Conservation (phyloP, 2,113 vertebrate genomes). For the Entosphenus tridentatus region DNA sequence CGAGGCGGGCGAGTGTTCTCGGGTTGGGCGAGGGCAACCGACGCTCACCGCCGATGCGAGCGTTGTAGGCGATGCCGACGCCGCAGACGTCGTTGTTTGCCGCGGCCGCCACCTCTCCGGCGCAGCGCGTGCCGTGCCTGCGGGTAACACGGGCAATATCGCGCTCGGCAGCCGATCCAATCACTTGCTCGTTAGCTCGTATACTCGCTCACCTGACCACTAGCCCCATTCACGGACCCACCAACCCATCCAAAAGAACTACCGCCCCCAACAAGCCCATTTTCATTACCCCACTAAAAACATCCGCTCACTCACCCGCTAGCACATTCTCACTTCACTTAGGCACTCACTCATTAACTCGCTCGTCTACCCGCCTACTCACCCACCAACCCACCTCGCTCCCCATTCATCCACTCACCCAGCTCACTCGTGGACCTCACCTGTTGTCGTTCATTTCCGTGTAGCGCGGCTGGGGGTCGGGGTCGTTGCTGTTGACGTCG, state of each 20-base stretch:
- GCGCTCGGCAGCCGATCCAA: too few relatives aligned
- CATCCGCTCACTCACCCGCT: too few relatives aligned
- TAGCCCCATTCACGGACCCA: too few relatives aligned
- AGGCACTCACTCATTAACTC: too few relatives aligned
- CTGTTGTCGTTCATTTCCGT: constrained; percentile 91
- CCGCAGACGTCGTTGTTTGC: constrained; percentile 78
- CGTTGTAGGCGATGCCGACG: constrained; percentile 68
- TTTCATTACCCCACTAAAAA: too few relatives aligned
- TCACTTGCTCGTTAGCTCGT: too few relatives aligned
- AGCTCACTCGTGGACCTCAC: constrained; percentile 20
- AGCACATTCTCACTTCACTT: too few relatives aligned
- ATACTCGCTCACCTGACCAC: too few relatives aligned
- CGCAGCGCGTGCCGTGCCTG: constrained; percentile 79
- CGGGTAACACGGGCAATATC: neutral
- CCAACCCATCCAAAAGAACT: too few relatives aligned
- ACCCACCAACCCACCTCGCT: too few relatives aligned
- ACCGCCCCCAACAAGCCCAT: too few relatives aligned
- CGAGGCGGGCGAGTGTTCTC: neutral
- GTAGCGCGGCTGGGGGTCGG: constrained; percentile 81
- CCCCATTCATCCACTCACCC: neutral
- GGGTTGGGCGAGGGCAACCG: neutral
- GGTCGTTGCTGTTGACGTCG: constrained; percentile 80
- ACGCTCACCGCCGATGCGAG: constrained; percentile 61
- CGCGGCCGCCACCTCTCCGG: constrained; percentile 64
- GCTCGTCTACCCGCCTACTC: too few relatives aligned